Conservation (phyloP, 2,888 invertebrate species). For the Merodon equestris region DNA sequence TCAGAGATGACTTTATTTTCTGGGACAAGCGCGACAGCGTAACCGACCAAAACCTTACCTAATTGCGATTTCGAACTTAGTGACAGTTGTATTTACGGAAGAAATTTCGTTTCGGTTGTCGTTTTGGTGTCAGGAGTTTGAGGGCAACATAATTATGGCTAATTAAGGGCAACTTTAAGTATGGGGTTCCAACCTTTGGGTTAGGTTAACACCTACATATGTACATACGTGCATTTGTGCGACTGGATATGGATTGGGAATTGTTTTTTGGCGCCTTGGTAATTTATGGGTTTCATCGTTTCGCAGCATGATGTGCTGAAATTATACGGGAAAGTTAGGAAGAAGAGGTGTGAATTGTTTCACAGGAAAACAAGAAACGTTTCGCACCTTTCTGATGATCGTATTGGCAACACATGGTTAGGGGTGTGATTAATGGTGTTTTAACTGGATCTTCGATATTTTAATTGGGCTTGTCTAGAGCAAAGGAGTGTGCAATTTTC, state of each 20-base stretch:
- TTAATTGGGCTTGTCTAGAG: slow-evolving; percentile 53
- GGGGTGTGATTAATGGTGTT: slow-evolving; percentile 78
- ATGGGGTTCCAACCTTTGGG: slow-evolving; percentile 54
- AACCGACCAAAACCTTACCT: slow-evolving; percentile 39
- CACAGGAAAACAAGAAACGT: slow-evolving; percentile 62
- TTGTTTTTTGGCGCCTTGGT: slow-evolving; percentile 58
- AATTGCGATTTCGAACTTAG: slow-evolving; percentile 63
- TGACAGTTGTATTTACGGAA: slow-evolving; percentile 55
- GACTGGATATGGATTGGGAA: slow-evolving; percentile 12
- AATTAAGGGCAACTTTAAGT: slow-evolving; percentile 50
- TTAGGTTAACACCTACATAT: slow-evolving; percentile 51
- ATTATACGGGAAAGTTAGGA: slow-evolving; percentile 40
- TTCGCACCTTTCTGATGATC: slow-evolving; percentile 68
- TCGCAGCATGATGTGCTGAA: slow-evolving; percentile 60
- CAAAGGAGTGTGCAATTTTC: slow-evolving; percentile 23
- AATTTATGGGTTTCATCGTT: slow-evolving; percentile 49
- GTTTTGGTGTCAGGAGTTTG: slow-evolving; percentile 49
- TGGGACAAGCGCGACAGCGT: background rate
- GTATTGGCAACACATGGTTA: slow-evolving; percentile 73
- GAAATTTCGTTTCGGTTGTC: slow-evolving; percentile 31
- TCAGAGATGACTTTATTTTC: slow-evolving; percentile 47
- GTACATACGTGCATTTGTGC: background rate
- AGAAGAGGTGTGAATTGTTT: slow-evolving; percentile 64
- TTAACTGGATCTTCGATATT: slow-evolving; percentile 75
- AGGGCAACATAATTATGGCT: slow-evolving; percentile 56